Base-by-base conservation (phyloP, 2,888 invertebrate genomes). In the Agrotis clavis region DNA sequence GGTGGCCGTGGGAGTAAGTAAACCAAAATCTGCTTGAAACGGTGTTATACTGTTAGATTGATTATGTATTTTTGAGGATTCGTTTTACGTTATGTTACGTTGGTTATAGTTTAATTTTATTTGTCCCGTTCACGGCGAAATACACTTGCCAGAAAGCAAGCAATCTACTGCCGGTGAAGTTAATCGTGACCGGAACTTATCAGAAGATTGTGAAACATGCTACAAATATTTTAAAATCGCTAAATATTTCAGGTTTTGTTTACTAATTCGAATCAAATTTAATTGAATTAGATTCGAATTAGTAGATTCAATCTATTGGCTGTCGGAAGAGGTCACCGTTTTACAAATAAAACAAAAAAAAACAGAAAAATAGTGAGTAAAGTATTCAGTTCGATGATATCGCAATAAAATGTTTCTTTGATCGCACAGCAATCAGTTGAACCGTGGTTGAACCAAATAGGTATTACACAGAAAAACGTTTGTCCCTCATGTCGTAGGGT, bases 291-390 rank as follows among this genome's bases (percentile, higher is more conserved):
- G 41, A 41, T 41, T 41, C 41, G 41, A 9, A 11, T 41, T 41
- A 41, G 9, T 11, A 19, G 35, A 53, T 51, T 51, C 35, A 47
- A 35, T 47, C 4, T 30, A 6, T 19, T 50, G 1, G 18, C 47
- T 51, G 21, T 50, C 6, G 45, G 54, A 73, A 73, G 5, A 74
- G 25, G 13, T 66, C 13, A 51, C 7, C 1, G 25, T 19, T 61
- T n/a, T 5, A 67, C 30, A 7, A 41, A 41, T 41, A 41, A 48
- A 35, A n/a, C 35, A 53, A 47, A 4, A 53, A 4, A 11, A 30
- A 60, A 47, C 7, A 2, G 41, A 6, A 41, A 54, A 35, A 41
- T 41, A 14, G 16, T 9, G 14, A 18, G 13, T 25, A 56, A 7
- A 2, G n/a, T n/a, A n/a, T n/a, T n/a, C n/a, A n/a, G n/a, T n/a